Conservation (phyloP, 2,888 invertebrate genomes). For the Hydrotaea cyrtoneurina region DNA sequence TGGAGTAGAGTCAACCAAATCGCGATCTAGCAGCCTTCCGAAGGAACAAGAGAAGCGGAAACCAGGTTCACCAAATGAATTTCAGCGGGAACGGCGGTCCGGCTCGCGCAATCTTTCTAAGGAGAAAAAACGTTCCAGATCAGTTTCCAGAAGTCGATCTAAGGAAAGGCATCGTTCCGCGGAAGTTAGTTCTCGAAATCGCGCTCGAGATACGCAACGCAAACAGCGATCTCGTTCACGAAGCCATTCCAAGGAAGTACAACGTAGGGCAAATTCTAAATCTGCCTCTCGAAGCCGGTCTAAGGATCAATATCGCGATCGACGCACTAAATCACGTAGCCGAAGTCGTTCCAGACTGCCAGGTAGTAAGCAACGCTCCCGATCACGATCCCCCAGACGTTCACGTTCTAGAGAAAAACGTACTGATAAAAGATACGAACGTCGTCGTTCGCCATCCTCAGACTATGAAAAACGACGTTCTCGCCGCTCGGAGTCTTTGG, state of each 20-base stretch:
- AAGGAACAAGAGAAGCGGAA: not conserved
- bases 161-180: not conserved
- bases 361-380: conserved; percentile 46
- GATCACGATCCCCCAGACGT: conserved; percentile 44
- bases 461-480: conserved; percentile 66
- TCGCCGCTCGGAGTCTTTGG: conserved; percentile 73
- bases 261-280: not conserved
- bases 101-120: not conserved
- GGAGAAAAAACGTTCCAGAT: not conserved
- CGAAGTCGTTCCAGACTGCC: conserved; percentile 43
- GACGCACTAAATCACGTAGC: conserved; percentile 24
- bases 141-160: not conserved
- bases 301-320: not conserved
- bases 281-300: not conserved
- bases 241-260: not conserved
- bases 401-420: conserved; percentile 43
- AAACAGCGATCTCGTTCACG: not conserved
- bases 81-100: not conserved
- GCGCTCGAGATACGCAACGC: not conserved
- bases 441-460: conserved; percentile 58
- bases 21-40: not conserved
- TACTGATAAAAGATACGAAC: conserved; percentile 32
- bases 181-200: no score
- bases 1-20: not conserved
- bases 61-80: not conserved